Conservation (phyloP, 2,113 vertebrate genomes). For the Anarhynchus alexandrinus region DNA sequence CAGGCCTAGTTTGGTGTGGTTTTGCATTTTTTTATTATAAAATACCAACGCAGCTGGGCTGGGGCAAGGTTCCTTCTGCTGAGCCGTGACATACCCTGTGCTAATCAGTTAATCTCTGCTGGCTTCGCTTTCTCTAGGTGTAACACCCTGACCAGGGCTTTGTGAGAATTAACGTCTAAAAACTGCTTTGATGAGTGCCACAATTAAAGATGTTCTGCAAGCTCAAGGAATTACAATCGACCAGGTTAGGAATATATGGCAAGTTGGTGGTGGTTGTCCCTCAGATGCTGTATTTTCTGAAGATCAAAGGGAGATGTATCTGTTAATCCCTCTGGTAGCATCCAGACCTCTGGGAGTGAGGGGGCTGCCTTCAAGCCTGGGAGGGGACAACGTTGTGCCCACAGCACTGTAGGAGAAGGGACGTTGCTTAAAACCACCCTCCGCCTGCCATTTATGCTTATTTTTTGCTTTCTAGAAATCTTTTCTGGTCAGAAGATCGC, state of each 20-base stretch:
- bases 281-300: background rate
- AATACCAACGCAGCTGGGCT: background rate
- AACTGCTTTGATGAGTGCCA: background rate
- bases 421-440: background rate
- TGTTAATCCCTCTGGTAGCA: background rate
- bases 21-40: background rate
- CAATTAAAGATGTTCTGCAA: background rate
- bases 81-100: background rate
- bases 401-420: background rate
- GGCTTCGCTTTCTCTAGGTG: background rate
- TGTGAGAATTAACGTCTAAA: background rate
- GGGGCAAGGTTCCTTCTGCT: background rate
- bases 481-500: background rate
- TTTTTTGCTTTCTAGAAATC: background rate
- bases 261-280: background rate
- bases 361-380: background rate
- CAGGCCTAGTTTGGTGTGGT: background rate
- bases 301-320: background rate
- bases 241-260: background rate
- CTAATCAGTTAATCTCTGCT: background rate
- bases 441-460: background rate
- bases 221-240: background rate
- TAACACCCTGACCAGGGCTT: background rate
- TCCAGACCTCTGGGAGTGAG: background rate
- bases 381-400: background rate